A percentile compares a stretch with the other conserved stretches of the same genome.
Evolutionary conservation across 2,888 invertebrate genomes (phyloP).

Genomic region (Amphipyra berbera): DNA sequence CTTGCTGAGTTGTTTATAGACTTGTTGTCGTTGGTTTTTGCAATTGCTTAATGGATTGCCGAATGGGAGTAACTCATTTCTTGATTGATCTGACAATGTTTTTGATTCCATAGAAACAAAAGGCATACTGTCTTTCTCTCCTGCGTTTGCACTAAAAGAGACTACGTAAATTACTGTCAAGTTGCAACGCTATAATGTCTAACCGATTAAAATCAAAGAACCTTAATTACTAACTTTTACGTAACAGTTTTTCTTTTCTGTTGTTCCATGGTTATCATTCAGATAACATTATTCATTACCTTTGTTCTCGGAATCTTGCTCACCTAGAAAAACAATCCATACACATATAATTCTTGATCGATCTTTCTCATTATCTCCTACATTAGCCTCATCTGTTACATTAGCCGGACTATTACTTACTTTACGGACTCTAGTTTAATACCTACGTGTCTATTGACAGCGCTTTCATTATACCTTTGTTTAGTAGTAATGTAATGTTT

Average conservation of each 20-base stretch:
- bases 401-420: conserved; percentile 3
- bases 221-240: not conserved
- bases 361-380: conserved; percentile 14
- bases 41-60: conserved; percentile 14
- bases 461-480: conserved; percentile 23
- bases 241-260: not conserved
- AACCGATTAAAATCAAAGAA: too few species aligned
- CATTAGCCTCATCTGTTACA: conserved; percentile 17
- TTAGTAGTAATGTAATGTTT: conserved; percentile 6
- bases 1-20: conserved; percentile 38
- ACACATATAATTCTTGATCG: not conserved
- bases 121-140: not conserved
- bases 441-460: conserved; percentile 22
- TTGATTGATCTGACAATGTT: not conserved
- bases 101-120: not conserved
- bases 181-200: too few species aligned
- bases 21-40: conserved; percentile 31
- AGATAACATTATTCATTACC: not conserved
- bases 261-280: not conserved
- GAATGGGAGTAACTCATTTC: conserved; percentile 26
- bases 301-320: not conserved
- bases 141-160: too few species aligned
- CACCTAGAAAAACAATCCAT: not conserved
- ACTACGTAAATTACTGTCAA: too few species aligned
- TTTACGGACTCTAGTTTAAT: conserved; percentile 1